phyloP scores from a whole-genome alignment of 2,888 invertebrate species.

The Ormyrus rosae region DNA sequence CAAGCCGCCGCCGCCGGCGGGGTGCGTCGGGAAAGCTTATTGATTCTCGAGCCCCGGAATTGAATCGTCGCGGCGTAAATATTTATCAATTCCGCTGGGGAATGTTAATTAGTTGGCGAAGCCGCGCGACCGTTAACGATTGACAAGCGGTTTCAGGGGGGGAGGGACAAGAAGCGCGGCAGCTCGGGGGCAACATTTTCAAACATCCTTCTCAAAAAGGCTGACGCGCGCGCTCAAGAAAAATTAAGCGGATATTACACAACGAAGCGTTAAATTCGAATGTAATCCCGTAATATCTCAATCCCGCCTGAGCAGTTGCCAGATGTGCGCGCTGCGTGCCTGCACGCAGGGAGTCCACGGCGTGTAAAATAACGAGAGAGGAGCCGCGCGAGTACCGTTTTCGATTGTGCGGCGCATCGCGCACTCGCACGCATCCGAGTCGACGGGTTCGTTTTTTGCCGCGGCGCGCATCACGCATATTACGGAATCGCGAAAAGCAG shows the following conservation, averaged over 20 bases:
- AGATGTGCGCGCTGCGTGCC: not conserved
- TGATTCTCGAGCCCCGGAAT: not conserved
- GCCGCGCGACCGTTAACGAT: too few relatives aligned
- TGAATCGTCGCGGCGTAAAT: not conserved
- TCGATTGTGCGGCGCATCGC: conserved; percentile 37
- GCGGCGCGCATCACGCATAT: conserved; percentile 22
- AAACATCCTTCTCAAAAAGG: not conserved
- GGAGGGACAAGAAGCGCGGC: too few relatives aligned
- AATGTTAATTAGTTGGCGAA: conserved; percentile 6
- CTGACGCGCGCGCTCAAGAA: not conserved
- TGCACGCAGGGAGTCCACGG: not conserved
- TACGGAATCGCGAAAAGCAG: conserved; percentile 29
- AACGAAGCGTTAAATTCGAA: conserved; percentile 48
- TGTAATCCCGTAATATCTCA: conserved; percentile 55
- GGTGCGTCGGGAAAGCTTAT: not conserved
- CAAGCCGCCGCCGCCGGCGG: not conserved
- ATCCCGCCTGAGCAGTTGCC: conserved; percentile 13
- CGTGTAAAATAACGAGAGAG: conserved; percentile 21
- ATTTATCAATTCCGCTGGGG: conserved; percentile 26
- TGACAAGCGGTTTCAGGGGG: too few relatives aligned
- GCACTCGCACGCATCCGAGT: too few relatives aligned
- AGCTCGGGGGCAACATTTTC: not conserved
- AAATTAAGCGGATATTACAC: conserved; percentile 32
- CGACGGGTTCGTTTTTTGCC: not conserved
- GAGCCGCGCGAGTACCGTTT: conserved; percentile 38